phyloP scores from a whole-genome alignment of 2,888 invertebrate genomes.

The Torymus auratus region DNA sequence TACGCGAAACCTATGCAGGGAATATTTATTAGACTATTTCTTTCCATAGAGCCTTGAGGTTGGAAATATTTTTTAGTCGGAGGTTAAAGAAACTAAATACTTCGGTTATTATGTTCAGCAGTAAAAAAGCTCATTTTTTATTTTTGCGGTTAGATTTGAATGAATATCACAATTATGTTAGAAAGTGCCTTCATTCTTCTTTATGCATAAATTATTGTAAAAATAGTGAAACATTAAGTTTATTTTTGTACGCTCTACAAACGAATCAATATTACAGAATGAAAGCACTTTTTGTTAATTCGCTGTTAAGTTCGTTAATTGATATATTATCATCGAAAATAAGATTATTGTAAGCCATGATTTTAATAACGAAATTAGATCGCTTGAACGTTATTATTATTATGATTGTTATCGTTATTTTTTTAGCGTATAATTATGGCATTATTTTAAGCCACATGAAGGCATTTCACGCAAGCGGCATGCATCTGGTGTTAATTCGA shows the following conservation, averaged over 20 bases:
- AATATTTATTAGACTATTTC: conserved; percentile 58
- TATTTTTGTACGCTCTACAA: not conserved
- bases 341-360: conserved; percentile 61
- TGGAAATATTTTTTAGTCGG: conserved; percentile 36
- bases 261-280: conserved; percentile 35
- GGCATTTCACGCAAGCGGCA: conserved; percentile 64
- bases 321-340: conserved; percentile 58
- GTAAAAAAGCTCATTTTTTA: conserved; percentile 56
- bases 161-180: conserved; percentile 53
- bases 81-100: conserved; percentile 56
- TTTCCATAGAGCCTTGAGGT: not conserved
- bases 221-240: not conserved
- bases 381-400: conserved; percentile 61
- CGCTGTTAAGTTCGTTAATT: conserved; percentile 61
- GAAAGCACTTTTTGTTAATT: conserved; percentile 63
- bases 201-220: not conserved
- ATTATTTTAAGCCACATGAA: conserved; percentile 39
- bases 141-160: conserved; percentile 59
- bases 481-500: conserved; percentile 71
- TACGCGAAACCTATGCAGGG: conserved; percentile 90
- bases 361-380: conserved; percentile 64
- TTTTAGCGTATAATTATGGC: conserved; percentile 63
- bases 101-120: conserved; percentile 58
- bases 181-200: conserved; percentile 47
- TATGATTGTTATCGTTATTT: conserved; percentile 60